Conservation (phyloP, 2,888 invertebrate genomes). For the Dynastes hyllus region DNA sequence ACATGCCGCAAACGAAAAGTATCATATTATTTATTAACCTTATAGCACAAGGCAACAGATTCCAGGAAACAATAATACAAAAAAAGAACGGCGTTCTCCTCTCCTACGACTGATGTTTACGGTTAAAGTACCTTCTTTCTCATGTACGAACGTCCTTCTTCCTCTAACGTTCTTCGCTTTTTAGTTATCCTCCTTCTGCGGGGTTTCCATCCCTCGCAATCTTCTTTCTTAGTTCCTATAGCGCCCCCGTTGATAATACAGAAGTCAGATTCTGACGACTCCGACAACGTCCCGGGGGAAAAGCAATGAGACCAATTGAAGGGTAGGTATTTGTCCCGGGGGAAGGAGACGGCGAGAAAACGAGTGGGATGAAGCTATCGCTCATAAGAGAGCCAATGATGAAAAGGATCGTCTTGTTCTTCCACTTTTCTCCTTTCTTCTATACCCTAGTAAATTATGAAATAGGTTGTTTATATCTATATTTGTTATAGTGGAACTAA, state of each 20-base stretch:
- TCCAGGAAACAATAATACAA: conserved; percentile 47
- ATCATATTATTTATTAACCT: conserved; percentile 36
- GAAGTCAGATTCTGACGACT: conserved; percentile 63
- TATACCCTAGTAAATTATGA: too few species aligned
- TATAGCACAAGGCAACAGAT: not conserved
- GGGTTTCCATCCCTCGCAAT: too few species aligned
- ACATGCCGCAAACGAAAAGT: not conserved
- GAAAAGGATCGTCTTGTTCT: too few species aligned
- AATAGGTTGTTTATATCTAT: too few species aligned
- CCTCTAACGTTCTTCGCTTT: conserved; percentile 50
- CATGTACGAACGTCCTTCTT: conserved; percentile 50
- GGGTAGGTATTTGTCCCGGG: conserved; percentile 63
- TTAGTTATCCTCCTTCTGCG: not conserved
- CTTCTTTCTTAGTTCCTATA: not conserved
- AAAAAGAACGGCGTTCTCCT: conserved; percentile 52
- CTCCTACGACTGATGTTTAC: conserved; percentile 56
- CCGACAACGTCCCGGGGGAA: conserved; percentile 70
- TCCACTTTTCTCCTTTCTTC: too few species aligned
- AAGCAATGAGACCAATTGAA: conserved; percentile 66
- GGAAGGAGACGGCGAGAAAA: conserved; percentile 64
- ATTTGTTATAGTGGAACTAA: too few species aligned
- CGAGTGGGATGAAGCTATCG: conserved; percentile 53
- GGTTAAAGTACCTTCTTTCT: conserved; percentile 53
- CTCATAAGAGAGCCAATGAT: too few species aligned
- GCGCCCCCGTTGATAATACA: conserved; percentile 5